Conservation (phyloP, 2,888 invertebrate species). For the Stenolophus ochropezus region DNA sequence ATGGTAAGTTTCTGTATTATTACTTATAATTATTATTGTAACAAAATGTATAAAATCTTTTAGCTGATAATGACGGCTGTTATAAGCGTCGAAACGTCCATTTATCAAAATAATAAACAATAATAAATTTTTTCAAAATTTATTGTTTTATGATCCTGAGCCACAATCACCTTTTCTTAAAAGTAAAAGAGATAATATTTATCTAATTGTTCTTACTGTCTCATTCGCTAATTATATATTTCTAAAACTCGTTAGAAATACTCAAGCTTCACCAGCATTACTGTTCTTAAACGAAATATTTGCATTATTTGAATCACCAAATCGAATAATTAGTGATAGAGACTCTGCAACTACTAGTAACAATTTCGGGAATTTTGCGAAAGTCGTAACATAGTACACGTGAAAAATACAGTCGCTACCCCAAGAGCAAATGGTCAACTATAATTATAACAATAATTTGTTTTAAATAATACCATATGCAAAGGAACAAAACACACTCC, state of each 20-base stretch:
- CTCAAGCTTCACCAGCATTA: not conserved
- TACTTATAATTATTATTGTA: too few species aligned
- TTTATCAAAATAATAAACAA: too few species aligned
- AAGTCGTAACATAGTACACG: not conserved
- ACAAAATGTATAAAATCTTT: too few species aligned
- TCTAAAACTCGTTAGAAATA: slow-evolving; percentile 53
- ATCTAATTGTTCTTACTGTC: slow-evolving; percentile 65
- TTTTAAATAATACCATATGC: not conserved
- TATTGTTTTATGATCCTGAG: too few species aligned
- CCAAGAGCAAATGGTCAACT: not conserved
- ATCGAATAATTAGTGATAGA: slow-evolving; percentile 5
- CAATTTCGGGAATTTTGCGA: not conserved
- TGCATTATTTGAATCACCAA: not conserved
- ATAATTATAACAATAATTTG: not conserved
- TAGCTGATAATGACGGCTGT: too few species aligned
- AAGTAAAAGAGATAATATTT: slow-evolving; percentile 61
- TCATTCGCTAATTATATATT: slow-evolving; percentile 66
- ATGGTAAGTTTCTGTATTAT: too few species aligned
- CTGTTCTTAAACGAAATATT: not conserved
- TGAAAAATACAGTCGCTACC: not conserved
- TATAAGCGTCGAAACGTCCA: too few species aligned
- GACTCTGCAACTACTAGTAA: not conserved
- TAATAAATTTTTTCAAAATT: too few species aligned
- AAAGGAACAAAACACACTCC: not conserved
- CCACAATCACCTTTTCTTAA: too few species aligned